Evolutionary conservation across 1,140 invertebrate species (phyloP).

Genomic region (Neoseiulus cucumeris): DNA sequence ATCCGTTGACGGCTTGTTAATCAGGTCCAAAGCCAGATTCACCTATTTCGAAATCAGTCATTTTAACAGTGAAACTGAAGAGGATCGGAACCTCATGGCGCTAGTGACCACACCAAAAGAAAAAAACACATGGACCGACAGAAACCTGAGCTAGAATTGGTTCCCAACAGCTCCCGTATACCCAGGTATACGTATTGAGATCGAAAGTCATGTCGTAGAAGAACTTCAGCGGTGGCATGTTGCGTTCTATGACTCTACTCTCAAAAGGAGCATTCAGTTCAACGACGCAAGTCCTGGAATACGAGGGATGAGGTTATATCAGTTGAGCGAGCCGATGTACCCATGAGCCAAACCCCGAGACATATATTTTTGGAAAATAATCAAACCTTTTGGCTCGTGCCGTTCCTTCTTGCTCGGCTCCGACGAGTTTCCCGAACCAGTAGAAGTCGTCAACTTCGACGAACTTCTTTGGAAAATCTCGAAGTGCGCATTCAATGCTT

Average conservation of each 20-base stretch:
- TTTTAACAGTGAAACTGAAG: too few species aligned
- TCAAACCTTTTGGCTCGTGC: constrained; percentile 39
- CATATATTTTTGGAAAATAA: neutral
- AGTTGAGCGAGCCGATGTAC: neutral
- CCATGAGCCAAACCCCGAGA: constrained; percentile 14
- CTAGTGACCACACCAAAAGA: too few species aligned
- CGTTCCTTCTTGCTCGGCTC: constrained; percentile 64
- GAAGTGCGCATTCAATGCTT: constrained; percentile 62
- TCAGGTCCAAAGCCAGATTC: constrained; percentile 32
- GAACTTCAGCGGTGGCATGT: constrained; percentile 85
- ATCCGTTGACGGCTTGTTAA: constrained; percentile 73
- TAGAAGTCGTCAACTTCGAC: constrained; percentile 57
- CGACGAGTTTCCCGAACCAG: constrained; percentile 69
- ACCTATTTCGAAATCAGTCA: too few species aligned
- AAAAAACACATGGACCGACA: too few species aligned
- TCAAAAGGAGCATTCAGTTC: constrained; percentile 33
- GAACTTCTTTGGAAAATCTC: constrained; percentile 89
- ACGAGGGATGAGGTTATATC: too few species aligned
- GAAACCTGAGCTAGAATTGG: constrained; percentile 65
- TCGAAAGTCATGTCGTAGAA: constrained; percentile 82
- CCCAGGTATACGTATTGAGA: constrained; percentile 33
- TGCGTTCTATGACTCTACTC: constrained; percentile 34
- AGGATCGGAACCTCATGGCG: too few species aligned
- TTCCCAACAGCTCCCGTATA: constrained; percentile 97
- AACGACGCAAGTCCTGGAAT: constrained; percentile 26